Evolutionary conservation across 2,888 invertebrate genomes (phyloP), one percentile per base, ranked within the genome.

Genomic region (Scaeva pyrastri): DNA sequence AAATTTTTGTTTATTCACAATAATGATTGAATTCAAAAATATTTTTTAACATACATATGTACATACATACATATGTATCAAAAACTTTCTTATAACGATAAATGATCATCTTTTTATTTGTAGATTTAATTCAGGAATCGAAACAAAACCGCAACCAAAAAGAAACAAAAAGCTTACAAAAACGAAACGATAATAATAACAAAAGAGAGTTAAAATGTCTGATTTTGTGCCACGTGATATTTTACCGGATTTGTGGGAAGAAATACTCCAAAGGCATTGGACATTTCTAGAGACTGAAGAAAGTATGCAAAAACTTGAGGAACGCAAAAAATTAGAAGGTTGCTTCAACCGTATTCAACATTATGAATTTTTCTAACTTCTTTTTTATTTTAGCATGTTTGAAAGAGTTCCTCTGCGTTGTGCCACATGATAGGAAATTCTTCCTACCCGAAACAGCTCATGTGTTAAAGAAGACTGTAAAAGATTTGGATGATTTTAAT

Each of bases 391-490:
- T 92, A 97, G 97, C 95, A 87, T 95, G 95, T 89, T 96, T 97
- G 88, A 95, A 95, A 90, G 96, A 97, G 90, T 97, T 95, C 90
- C 93, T 97, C 71, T 95, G 96, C 84, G 92, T 96, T 79, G 96
- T 96, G 72, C 96, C 96, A 26, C 96, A 97, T 91, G 95, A 95
- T 88, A 95, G 95, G 88, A 97, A 97, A 92, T 97, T 97, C 91
- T 94, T 94, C 71, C 94, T 96, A 89, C 94, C 94, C 48, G 96
- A 96, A 92, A 97, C 97, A 0, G 95, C 94, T 73, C 95, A 95
- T 89, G 96, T 97, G 73, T 94, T 97, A 86, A 95, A 95, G 84
- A 94, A 94, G 72, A 97, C 97, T 0, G 95, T 97, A 31, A 94
- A 94, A 56, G 94, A 94, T 70, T 93, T 95, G 89, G 93, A 94